phyloP scores from a whole-genome alignment of 2,113 vertebrate genomes.

The Holacanthus passer region DNA sequence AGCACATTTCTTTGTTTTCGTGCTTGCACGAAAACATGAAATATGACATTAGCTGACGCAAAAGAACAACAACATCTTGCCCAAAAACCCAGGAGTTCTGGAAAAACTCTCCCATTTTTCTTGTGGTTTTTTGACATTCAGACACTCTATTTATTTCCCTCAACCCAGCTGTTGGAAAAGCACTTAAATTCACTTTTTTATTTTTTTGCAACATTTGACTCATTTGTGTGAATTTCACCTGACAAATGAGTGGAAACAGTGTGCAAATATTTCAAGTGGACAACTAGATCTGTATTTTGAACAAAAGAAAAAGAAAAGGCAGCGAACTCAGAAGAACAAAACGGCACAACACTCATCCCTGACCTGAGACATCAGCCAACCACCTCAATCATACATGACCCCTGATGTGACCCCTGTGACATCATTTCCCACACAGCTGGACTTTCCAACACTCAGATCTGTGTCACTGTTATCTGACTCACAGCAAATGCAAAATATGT shows the following conservation, averaged over 20 bases:
- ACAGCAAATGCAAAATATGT: slow-evolving; percentile 1
- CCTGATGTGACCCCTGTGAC: slow-evolving; percentile 10
- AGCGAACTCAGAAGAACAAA: not conserved
- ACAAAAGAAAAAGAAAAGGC: not conserved
- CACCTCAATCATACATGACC: slow-evolving; percentile 2
- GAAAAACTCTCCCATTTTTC: not conserved
- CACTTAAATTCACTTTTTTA: not conserved
- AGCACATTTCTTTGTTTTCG: slow-evolving; percentile 7
- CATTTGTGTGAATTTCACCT: slow-evolving; percentile 39
- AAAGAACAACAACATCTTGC: slow-evolving; percentile 21
- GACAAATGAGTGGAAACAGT: slow-evolving; percentile 25
- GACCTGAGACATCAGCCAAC: not conserved
- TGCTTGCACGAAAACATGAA: slow-evolving; percentile 24
- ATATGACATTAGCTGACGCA: slow-evolving; percentile 24
- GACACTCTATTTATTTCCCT: slow-evolving; percentile 5
- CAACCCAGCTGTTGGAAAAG: not conserved
- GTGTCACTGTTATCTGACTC: not conserved
- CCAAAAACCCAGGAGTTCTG: not conserved
- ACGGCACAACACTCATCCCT: not conserved
- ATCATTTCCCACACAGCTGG: not conserved
- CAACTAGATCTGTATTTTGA: not conserved
- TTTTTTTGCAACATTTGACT: slow-evolving; percentile 20
- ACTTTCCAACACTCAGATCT: slow-evolving; percentile 6
- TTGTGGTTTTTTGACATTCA: slow-evolving; percentile 13
- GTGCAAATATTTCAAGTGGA: slow-evolving; percentile 30